Percentiles rank a stretch among this genome's conserved stretches.
Evolutionary conservation across 2,113 vertebrate species (phyloP).

Genomic region (Oryzias melastigma): DNA sequence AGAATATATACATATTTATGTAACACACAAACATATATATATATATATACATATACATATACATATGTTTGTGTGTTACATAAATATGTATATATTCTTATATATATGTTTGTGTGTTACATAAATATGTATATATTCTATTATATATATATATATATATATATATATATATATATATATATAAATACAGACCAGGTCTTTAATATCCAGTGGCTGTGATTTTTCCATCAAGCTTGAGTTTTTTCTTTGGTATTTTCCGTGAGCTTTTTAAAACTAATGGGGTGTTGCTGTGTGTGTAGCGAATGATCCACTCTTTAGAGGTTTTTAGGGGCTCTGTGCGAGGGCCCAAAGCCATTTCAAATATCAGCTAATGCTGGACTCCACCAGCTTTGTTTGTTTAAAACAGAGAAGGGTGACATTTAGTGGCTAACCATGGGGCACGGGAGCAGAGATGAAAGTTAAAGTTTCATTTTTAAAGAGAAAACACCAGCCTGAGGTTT

Average conservation of each 20-base stretch:
- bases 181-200: slow-evolving; percentile 47
- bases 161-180: slow-evolving; percentile 7
- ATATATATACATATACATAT: too few relatives aligned
- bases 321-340: slow-evolving; percentile 36
- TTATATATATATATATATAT: too few relatives aligned
- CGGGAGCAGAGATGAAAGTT: slow-evolving; percentile 68
- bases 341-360: slow-evolving; percentile 68
- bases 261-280: slow-evolving; percentile 62
- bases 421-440: slow-evolving; percentile 71
- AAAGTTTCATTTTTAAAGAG: slow-evolving; percentile 68
- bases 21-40: too few relatives aligned
- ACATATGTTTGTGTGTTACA: too few relatives aligned
- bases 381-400: slow-evolving; percentile 71
- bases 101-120: too few relatives aligned
- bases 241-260: slow-evolving; percentile 66
- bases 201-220: slow-evolving; percentile 69
- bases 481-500: slow-evolving; percentile 63
- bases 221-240: slow-evolving; percentile 61
- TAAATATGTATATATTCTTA: too few relatives aligned
- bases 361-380: slow-evolving; percentile 68
- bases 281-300: slow-evolving; percentile 49
- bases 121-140: too few relatives aligned
- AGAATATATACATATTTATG: too few relatives aligned
- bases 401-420: slow-evolving; percentile 69
- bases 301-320: slow-evolving; percentile 51